Percentiles rank a stretch among this genome's conserved stretches.
These are phyloP conservation scores for Lepisosteus oculatus DNA, from an alignment of 2,113 vertebrate genomes.

Conservation along the genomic window DNA sequence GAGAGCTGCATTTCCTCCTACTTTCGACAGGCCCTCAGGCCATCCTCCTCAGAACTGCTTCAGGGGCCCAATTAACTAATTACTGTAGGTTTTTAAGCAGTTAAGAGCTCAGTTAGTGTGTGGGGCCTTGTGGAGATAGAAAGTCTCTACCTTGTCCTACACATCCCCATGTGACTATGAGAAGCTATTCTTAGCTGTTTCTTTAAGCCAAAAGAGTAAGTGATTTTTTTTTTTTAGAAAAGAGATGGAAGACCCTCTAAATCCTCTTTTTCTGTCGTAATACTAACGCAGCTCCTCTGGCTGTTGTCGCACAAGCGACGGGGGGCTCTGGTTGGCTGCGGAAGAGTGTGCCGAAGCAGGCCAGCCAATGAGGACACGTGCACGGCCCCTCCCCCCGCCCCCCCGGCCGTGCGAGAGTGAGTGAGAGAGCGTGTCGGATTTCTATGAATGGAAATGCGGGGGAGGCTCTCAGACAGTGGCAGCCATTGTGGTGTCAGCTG, in stretches of 20 bases:
- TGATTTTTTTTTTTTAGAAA: not conserved
- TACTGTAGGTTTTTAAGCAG: too few species aligned
- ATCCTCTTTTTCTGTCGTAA: conserved; percentile 45
- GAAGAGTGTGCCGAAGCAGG: conserved; percentile 31
- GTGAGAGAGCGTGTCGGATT: conserved; percentile 5
- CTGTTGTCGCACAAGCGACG: conserved; percentile 44
- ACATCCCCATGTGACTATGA: too few species aligned
- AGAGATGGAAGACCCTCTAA: conserved; percentile 30
- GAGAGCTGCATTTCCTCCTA: too few species aligned
- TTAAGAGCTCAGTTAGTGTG: too few species aligned
- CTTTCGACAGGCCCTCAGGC: too few species aligned
- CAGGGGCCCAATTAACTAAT: too few species aligned
- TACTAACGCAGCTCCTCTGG: conserved; percentile 37
- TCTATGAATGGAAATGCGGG: conserved; percentile 52
- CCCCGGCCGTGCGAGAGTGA: not conserved
- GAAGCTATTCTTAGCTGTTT: too few species aligned
- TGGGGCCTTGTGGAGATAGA: too few species aligned
- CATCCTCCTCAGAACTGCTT: too few species aligned
- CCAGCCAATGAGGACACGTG: conserved; percentile 52
- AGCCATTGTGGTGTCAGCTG: conserved; percentile 27
- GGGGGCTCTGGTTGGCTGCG: conserved; percentile 46
- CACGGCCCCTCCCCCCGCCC: conserved; percentile 28
- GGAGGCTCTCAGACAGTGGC: conserved; percentile 36
- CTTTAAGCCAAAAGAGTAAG: too few species aligned
- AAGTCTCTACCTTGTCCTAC: too few species aligned